phyloP scores from a whole-genome alignment of 2,797 vertebrate species.

The Nyctalus aviator region DNA sequence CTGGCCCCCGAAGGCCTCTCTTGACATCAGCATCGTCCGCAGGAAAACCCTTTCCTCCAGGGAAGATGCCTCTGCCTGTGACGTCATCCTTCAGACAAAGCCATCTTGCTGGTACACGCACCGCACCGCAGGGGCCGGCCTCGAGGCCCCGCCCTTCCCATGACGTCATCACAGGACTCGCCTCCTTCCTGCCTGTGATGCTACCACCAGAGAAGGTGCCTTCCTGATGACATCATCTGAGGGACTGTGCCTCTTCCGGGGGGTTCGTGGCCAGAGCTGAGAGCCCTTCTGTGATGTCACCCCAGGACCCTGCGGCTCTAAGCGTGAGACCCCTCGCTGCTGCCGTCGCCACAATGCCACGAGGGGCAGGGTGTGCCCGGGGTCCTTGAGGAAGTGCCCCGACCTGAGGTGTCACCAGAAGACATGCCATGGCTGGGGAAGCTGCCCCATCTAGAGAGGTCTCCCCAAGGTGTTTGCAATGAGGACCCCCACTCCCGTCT shows the following conservation, averaged over 20 bases:
- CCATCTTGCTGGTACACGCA: conserved; percentile 35
- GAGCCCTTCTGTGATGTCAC: neutral
- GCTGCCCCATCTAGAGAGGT: neutral
- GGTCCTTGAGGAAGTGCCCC: neutral
- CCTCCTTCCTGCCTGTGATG: conserved; percentile 28
- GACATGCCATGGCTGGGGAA: neutral
- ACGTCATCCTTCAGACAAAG: conserved; percentile 54
- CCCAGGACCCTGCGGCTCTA: neutral
- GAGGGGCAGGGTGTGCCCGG: neutral
- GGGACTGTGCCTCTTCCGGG: neutral
- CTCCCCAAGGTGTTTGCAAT: neutral
- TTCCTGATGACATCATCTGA: conserved; percentile 37
- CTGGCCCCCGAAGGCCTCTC: neutral
- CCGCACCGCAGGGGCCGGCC: too few relatives aligned
- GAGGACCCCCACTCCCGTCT: neutral
- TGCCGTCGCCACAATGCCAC: neutral
- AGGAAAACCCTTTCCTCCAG: neutral
- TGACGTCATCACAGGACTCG: neutral
- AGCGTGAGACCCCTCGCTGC: neutral
- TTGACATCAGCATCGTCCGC: neutral
- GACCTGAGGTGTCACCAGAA: neutral
- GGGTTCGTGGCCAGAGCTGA: neutral
- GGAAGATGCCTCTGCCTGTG: conserved; percentile 26
- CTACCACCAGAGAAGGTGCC: conserved; percentile 61
- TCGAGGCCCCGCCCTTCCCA: neutral